Base-by-base conservation (phyloP, 2,888 invertebrate species). In the Mythimna vitellina region DNA sequence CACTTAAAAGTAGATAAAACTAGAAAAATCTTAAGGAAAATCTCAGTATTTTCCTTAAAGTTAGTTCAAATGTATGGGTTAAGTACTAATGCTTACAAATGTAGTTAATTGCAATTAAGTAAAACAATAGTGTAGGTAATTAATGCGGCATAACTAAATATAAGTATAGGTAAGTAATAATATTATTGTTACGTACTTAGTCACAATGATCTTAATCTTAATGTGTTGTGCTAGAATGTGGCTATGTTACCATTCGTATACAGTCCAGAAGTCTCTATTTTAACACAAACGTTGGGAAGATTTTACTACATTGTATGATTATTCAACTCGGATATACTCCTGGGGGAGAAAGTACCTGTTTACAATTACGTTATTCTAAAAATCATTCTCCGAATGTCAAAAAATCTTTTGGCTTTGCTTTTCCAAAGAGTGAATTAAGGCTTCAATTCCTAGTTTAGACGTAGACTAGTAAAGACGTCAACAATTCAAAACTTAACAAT, bases 41-140 rank as follows among this genome's bases (percentile, higher is more conserved):
- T 25, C 7, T 25, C 29, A 42, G 14, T 49, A 20, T 49, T 49
- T 8, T n/a, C 17, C 17, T 46, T 5, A 17, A 17, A 17, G 20
- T 7, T 46, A 46, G 46, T 46, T 17, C 5, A 51, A 51, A 53
- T 14, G 14, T 46, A 46, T 12, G 5, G 3, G 42, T 22, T 49
- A 20, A 20, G 10, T 7, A 10, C 9, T 29, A 73, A 64, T 17
- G 14, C 66, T 14, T 58, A 38, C 42, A 12, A 35, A 7, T 14
- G 32, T 25, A n/a, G 20, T 42, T 63, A 62, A 17, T 49, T 64
- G 56, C 32, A 57, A 62, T 62, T 53, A 51, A 42, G n/a, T 25
- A 1, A 49, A 74, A 68, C 53, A 68, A 65, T 74, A 22, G 64
- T 29, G 5, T 10, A 29, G 29, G 29, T 29, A 80, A 64, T 61